These are phyloP conservation scores for Alaudala cheleensis DNA, from an alignment of 2,113 vertebrate species.

Conservation along the genomic window DNA sequence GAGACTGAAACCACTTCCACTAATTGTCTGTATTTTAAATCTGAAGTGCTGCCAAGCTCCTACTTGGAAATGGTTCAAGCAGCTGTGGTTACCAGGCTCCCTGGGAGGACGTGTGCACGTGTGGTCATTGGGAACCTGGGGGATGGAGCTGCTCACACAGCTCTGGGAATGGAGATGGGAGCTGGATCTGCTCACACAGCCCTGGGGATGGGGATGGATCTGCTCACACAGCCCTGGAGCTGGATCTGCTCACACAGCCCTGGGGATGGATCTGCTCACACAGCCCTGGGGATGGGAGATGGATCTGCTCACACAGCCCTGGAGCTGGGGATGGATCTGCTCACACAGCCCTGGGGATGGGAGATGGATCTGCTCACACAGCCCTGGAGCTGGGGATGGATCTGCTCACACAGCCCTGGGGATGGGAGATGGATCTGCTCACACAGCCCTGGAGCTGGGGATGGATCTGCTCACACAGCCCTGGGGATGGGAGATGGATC, in stretches of 20 bases:
- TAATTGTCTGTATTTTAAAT: neutral
- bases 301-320: neutral
- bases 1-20: slow-evolving; percentile 16
- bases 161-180: too few relatives aligned
- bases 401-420: neutral
- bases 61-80: neutral
- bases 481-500: too few relatives aligned
- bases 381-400: too few relatives aligned
- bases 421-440: too few relatives aligned
- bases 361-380: too few relatives aligned
- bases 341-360: neutral
- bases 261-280: neutral
- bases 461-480: too few relatives aligned
- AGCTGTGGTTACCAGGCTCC: neutral
- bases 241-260: too few relatives aligned
- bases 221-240: too few relatives aligned
- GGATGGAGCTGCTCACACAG: neutral
- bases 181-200: too few relatives aligned
- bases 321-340: neutral
- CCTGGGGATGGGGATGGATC: too few relatives aligned
- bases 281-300: neutral
- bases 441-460: too few relatives aligned
- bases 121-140: accelerated
- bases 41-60: slow-evolving; percentile 10
- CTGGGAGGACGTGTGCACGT: accelerated